Percentiles rank a stretch among this genome's conserved stretches.
phyloP scores from a whole-genome alignment of 2,797 vertebrate genomes.

The Glyptemys insculpta region DNA sequence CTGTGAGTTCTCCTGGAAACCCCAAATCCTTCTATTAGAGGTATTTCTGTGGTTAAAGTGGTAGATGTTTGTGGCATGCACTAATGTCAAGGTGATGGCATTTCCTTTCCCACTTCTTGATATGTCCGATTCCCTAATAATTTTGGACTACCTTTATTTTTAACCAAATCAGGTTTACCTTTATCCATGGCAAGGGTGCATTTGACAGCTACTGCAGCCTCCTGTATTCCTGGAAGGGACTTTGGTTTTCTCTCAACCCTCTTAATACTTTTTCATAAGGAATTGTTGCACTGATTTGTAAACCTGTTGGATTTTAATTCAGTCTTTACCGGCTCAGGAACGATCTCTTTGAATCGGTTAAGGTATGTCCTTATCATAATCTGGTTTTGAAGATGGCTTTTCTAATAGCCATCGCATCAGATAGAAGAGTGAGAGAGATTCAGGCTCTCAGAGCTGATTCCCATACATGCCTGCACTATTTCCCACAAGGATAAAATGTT shows the following conservation, averaged over 20 bases:
- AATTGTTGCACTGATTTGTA: background rate
- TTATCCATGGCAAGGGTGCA: background rate
- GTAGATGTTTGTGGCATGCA: background rate
- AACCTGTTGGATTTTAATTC: background rate
- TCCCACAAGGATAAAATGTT: background rate
- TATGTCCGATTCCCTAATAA: background rate
- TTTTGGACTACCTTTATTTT: background rate
- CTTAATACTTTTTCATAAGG: background rate
- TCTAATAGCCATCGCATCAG: background rate
- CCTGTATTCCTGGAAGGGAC: background rate
- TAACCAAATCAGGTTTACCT: background rate
- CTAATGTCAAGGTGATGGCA: background rate
- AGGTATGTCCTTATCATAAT: background rate
- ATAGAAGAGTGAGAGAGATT: background rate
- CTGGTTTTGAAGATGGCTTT: background rate
- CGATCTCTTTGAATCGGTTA: background rate
- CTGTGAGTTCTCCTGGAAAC: background rate
- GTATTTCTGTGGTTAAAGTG: constrained; percentile 1
- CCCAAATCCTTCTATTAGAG: background rate
- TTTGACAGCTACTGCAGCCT: background rate
- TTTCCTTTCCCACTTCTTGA: background rate
- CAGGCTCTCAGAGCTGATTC: background rate
- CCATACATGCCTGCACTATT: background rate
- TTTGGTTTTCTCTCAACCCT: background rate
- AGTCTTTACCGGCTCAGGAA: background rate